A percentile compares a stretch with the other conserved stretches of the same genome.
Evolutionary conservation across 2,888 invertebrate species (phyloP).

Genomic region (Hydrotaea diabolus): DNA sequence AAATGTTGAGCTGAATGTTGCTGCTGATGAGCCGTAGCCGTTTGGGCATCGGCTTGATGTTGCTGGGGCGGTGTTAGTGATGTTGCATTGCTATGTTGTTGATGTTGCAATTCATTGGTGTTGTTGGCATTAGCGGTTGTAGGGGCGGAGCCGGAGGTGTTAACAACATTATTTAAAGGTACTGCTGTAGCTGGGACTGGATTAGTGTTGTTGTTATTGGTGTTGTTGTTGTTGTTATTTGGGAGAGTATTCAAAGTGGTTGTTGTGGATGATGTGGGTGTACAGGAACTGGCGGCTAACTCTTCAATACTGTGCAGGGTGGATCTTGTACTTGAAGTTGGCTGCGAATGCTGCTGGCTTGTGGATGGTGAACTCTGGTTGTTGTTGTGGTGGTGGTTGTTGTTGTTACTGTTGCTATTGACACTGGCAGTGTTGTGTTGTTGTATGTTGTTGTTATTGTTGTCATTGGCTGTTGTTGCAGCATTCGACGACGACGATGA

Average conservation of each 20-base stretch:
- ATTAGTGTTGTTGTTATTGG: constrained; percentile 64
- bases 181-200: constrained; percentile 64
- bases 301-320: constrained; percentile 74
- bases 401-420: constrained; percentile 60
- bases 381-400: constrained; percentile 59
- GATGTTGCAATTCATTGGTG: constrained; percentile 27
- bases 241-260: constrained; percentile 42
- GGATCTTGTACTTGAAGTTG: constrained; percentile 59
- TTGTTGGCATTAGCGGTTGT: constrained; percentile 48
- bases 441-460: constrained; percentile 59
- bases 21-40: constrained; percentile 27
- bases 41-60: not conserved
- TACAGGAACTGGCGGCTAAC: constrained; percentile 72
- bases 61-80: constrained; percentile 30
- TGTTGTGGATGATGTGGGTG: constrained; percentile 56
- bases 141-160: constrained; percentile 45
- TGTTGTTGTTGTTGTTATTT: constrained; percentile 64
- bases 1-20: not conserved
- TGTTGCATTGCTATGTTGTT: constrained; percentile 44
- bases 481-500: too few relatives aligned
- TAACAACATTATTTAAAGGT: constrained; percentile 58
- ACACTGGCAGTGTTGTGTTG: constrained; percentile 39
- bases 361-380: constrained; percentile 56
- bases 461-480: not conserved
- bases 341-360: constrained; percentile 1